A percentile compares a stretch with the other conserved stretches of the same genome.
Evolutionary conservation across 2,113 vertebrate species (phyloP).

Genomic region (Ageneiosus marmoratus): DNA sequence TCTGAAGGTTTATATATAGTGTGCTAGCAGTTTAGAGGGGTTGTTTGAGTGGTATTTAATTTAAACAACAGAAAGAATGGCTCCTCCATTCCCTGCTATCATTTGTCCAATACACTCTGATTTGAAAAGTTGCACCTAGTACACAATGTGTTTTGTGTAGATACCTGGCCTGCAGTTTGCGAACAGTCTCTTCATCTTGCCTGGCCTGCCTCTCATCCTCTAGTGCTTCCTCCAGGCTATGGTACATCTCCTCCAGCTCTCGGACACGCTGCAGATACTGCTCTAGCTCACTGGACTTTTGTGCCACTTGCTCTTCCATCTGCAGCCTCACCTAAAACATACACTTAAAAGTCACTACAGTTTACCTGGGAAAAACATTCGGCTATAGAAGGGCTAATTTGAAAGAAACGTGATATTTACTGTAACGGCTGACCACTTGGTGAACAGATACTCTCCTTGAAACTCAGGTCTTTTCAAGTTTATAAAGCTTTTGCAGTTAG

Average conservation of each 20-base stretch:
- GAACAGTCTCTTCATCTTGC: constrained; percentile 89
- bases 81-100: neutral
- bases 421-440: neutral
- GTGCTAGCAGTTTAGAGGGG: neutral
- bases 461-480: neutral
- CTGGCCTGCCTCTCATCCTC: constrained; percentile 89
- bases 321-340: constrained; percentile 84
- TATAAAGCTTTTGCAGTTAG: neutral
- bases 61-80: neutral
- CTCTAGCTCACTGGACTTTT: constrained; percentile 92
- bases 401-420: neutral
- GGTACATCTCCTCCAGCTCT: constrained; percentile 93
- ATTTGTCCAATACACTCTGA: neutral
- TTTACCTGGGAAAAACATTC: neutral
- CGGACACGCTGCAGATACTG: constrained; percentile 88
- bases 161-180: constrained; percentile 89
- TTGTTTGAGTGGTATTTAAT: neutral
- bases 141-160: neutral
- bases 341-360: neutral
- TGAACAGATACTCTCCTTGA: neutral
- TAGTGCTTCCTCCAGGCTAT: constrained; percentile 86
- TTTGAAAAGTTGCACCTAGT: neutral
- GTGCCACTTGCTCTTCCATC: constrained; percentile 94
- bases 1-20: neutral
- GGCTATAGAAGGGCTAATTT: neutral